phyloP scores from a whole-genome alignment of 2,888 invertebrate species.

The Pyrrhia umbra region DNA sequence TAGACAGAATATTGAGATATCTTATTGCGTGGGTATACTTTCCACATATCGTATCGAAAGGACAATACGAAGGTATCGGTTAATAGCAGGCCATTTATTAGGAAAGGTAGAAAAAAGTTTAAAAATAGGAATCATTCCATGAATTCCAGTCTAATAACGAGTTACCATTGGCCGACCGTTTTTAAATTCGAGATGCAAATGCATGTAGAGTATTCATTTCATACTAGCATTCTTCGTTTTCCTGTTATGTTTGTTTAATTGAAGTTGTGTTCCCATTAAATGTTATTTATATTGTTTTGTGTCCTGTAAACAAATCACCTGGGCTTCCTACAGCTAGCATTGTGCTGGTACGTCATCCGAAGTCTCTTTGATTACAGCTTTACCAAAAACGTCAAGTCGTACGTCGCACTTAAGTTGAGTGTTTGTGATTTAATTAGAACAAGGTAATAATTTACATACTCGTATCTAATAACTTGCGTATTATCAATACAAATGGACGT shows the following conservation, averaged over 20 bases:
- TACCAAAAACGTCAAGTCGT: conserved; percentile 74
- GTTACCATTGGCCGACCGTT: conserved; percentile 9
- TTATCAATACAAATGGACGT: conserved; percentile 69
- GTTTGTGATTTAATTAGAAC: conserved; percentile 74
- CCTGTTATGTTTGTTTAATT: conserved; percentile 62
- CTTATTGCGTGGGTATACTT: conserved; percentile 7
- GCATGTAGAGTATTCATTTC: conserved; percentile 55
- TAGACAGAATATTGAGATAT: conserved; percentile 16
- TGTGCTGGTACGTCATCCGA: conserved; percentile 50
- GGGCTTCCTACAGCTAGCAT: conserved; percentile 29
- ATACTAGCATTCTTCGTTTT: conserved; percentile 59
- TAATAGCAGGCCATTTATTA: conserved; percentile 8
- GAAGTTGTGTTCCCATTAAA: conserved; percentile 40
- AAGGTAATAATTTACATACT: conserved; percentile 79
- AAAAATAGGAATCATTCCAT: conserved; percentile 8
- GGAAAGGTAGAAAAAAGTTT: conserved; percentile 10
- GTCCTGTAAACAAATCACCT: conserved; percentile 23
- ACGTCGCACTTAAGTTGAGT: conserved; percentile 59
- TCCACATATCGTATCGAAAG: neutral
- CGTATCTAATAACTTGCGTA: conserved; percentile 68
- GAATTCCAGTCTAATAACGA: conserved; percentile 11
- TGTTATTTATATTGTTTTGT: conserved; percentile 47
- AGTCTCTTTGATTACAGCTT: conserved; percentile 56
- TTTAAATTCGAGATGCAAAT: conserved; percentile 33
- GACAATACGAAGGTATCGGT: neutral